phyloP scores from a whole-genome alignment of 2,113 vertebrate genomes.

The Struthio camelus region DNA sequence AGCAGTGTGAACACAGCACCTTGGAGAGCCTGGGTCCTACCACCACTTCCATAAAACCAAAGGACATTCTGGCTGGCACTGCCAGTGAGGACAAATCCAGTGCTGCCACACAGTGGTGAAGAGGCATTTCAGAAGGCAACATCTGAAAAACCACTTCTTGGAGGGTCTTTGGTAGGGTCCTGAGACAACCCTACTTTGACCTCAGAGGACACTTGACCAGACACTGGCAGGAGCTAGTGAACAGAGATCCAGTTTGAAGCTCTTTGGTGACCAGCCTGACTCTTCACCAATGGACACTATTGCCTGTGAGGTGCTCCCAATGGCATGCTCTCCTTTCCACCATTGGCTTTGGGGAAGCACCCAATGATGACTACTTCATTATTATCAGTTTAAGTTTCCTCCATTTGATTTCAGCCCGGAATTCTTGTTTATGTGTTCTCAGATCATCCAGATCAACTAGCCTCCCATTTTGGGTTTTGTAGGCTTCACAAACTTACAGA shows the following conservation, averaged over 20 bases:
- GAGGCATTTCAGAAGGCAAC: neutral
- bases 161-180: neutral
- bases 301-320: neutral
- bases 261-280: neutral
- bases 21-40: neutral
- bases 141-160: neutral
- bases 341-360: neutral
- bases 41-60: neutral
- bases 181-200: neutral
- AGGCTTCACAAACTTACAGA: neutral
- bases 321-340: neutral
- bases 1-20: neutral
- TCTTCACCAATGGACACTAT: neutral
- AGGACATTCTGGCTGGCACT: neutral
- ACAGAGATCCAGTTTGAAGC: neutral
- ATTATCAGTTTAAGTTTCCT: neutral
- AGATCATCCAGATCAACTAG: neutral
- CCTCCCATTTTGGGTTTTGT: accelerated
- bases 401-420: neutral
- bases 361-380: neutral
- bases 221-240: neutral
- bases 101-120: constrained; percentile 60
- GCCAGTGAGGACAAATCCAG: neutral
- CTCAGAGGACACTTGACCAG: neutral
- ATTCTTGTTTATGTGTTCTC: neutral